Base-by-base conservation (phyloP, 2,113 vertebrate species). In the Bungarus multicinctus region DNA sequence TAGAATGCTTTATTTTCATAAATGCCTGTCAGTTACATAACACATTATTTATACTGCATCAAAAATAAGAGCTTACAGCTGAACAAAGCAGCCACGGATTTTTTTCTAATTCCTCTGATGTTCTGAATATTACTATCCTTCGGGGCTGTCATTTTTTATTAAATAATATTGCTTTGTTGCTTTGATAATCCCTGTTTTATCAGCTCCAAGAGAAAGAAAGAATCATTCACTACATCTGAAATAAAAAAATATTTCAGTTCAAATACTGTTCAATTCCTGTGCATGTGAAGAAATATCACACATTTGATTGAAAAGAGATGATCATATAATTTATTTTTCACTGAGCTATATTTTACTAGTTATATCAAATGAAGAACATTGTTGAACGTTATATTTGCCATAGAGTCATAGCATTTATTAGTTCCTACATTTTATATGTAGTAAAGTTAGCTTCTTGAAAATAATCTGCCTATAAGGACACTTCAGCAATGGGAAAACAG, bases 111-210 rank as follows among this genome's bases (percentile, higher is more conserved):
- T 87, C 25, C 60, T 52, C 1, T 89, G 69, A 8, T 0, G 0
- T 93, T 93, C 90, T 92, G 22, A 45, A 8, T 87, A 89, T 54
- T 93, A 89, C 20, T 90, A 23, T 5, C 6, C 87, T 93, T 93
- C 91, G 10, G 6, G 45, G 55, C 1, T 47, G 3, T 89, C 92
- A 81, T 27, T 90, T 89, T 93, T 86, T 93, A 85, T 74, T 27
- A 0, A 57, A 27, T 23, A 14, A 2, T 90, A 53, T 57, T 85
- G 27, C 10, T 45, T 85, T 86, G 23, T 60, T 34, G 57, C 53
- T 58, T 0, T 0, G 92, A 69, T 52, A 90, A 34, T 23, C 47
- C 23, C 22, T 69, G 47, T 90, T 87, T 69, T 69, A 90, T 53
- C 58, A 64, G 1, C 27, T 86, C 85, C 43, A 55, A 57, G 50